phyloP scores from a whole-genome alignment of 2,113 vertebrate species.

The Protobothrops mucrosquamatus region DNA sequence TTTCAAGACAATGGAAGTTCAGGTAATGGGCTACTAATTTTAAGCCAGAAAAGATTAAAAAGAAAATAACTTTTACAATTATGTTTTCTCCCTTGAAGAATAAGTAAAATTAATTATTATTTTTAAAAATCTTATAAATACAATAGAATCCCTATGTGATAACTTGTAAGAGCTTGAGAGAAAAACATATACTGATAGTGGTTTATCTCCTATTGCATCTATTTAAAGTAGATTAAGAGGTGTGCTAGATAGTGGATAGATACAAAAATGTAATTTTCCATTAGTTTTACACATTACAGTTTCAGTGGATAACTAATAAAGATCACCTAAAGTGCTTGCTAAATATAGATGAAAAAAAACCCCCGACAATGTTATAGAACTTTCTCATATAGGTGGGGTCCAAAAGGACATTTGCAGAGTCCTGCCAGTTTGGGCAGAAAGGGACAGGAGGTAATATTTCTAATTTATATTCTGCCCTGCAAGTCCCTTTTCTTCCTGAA shows the following conservation, averaged over 20 bases:
- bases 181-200: neutral
- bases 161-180: neutral
- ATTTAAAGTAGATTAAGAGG: neutral
- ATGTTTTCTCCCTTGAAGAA: slow-evolving; percentile 4
- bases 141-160: neutral
- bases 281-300: neutral
- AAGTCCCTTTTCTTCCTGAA: neutral
- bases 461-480: neutral
- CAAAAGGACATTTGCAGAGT: neutral
- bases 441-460: neutral
- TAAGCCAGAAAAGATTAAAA: neutral
- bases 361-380: no score
- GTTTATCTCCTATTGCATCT: neutral
- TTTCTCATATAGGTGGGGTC: neutral
- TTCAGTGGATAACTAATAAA: neutral
- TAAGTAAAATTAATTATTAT: neutral
- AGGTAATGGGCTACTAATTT: neutral
- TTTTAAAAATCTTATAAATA: neutral
- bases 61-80: neutral
- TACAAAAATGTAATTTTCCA: neutral
- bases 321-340: neutral
- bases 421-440: no score
- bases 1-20: neutral
- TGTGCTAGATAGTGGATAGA: neutral
- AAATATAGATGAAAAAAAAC: neutral